Conservation (phyloP, 2,113 vertebrate species). For the Thryonomys swinderianus region DNA sequence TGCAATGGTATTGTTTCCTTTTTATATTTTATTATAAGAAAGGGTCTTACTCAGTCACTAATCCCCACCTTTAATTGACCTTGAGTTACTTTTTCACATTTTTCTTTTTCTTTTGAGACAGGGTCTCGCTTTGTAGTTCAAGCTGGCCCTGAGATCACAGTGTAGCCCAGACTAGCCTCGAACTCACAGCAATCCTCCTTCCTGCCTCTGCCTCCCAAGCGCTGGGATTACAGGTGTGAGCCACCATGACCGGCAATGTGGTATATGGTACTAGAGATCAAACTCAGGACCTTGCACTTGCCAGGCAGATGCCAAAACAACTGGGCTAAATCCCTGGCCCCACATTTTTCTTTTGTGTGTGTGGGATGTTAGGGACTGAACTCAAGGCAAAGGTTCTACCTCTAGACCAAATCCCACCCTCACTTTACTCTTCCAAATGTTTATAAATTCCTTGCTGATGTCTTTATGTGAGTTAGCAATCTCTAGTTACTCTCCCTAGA, state of each 20-base stretch:
- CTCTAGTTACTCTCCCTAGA: neutral
- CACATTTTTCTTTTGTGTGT: neutral
- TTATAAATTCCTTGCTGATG: neutral
- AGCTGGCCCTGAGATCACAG: no score
- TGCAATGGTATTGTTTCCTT: neutral
- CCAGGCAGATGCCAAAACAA: no score
- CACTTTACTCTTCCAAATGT: slow-evolving; percentile 34
- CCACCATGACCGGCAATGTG: no score
- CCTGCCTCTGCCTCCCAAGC: no score
- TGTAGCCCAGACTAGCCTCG: no score
- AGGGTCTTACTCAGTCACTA: neutral
- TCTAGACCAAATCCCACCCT: neutral
- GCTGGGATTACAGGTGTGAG: no score
- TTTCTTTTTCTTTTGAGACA: neutral
- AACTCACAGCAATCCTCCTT: no score
- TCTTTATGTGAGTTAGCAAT: neutral
- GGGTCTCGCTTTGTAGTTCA: no score
- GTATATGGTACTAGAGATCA: no score
- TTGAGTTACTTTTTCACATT: neutral
- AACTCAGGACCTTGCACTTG: no score
- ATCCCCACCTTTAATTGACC: neutral
- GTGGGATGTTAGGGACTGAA: neutral
- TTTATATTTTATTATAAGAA: neutral
- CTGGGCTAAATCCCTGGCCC: no score
- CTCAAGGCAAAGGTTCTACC: neutral